Percentiles rank a stretch among this genome's conserved stretches.
These are phyloP conservation scores for honey bee (Apis mellifera) DNA, from an alignment of 1,140 invertebrate species.

Conservation along the genomic window Amel_HAv3.1 CM009942.2:11262001-11262500, in stretches of 20 bases:
- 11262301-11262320: slow-evolving; percentile 90
- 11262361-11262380: slow-evolving; percentile 86
- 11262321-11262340: slow-evolving; percentile 89
- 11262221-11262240: slow-evolving; percentile 86
- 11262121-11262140: slow-evolving; percentile 39
- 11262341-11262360: slow-evolving; percentile 89
- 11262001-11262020: slow-evolving; percentile 77
- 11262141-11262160: background rate
- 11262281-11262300: slow-evolving; percentile 85
- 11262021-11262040: slow-evolving; percentile 65
- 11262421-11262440: slow-evolving; percentile 93
- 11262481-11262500: too few relatives aligned
- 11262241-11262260: slow-evolving; percentile 91
- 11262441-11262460: too few relatives aligned
- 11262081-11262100: slow-evolving; percentile 83
- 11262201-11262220: slow-evolving; percentile 82
- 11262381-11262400: slow-evolving; percentile 88
- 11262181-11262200: slow-evolving; percentile 76
- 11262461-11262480: too few relatives aligned
- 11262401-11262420: slow-evolving; percentile 89
- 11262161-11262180: background rate
- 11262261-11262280: slow-evolving; percentile 73
- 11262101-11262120: slow-evolving; percentile 87
- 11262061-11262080: slow-evolving; percentile 41
- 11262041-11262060: slow-evolving; percentile 56